These are phyloP conservation scores for Lasioglossum leucozonium DNA, from an alignment of 2,888 invertebrate species.

Conservation along the genomic window DNA sequence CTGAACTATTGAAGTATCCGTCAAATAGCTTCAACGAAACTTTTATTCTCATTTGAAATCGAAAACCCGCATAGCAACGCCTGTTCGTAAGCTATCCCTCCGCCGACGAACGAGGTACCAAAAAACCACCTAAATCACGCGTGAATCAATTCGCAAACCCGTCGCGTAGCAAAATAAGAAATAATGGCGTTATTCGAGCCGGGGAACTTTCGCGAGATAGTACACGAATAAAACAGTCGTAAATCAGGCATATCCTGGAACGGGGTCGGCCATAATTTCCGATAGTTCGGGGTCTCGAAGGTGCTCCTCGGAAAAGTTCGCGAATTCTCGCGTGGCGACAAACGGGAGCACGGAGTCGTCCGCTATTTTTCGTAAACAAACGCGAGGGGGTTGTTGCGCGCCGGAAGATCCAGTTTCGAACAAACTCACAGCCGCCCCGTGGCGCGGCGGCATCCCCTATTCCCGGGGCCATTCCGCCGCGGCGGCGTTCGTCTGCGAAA, in stretches of 20 bases:
- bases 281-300: not conserved
- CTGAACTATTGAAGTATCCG: not conserved
- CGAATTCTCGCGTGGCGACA: not conserved
- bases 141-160: not conserved
- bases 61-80: not conserved
- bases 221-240: not conserved
- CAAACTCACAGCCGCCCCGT: not conserved
- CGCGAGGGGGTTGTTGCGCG: not conserved
- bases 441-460: not conserved
- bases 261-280: not conserved
- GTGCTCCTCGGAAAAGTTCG: not conserved
- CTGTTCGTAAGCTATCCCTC: not conserved
- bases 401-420: constrained; percentile 13
- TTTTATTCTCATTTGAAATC: not conserved
- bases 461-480: not conserved
- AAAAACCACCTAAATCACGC: not conserved
- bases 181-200: not conserved
- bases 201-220: not conserved
- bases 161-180: not conserved
- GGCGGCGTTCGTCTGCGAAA: not conserved
- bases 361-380: constrained; percentile 12
- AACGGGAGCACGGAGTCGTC: not conserved
- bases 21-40: not conserved
- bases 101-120: not conserved
- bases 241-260: constrained; percentile 1